Evolutionary conservation across 2,888 invertebrate species (phyloP).

Genomic region (Gortyna flavago): DNA sequence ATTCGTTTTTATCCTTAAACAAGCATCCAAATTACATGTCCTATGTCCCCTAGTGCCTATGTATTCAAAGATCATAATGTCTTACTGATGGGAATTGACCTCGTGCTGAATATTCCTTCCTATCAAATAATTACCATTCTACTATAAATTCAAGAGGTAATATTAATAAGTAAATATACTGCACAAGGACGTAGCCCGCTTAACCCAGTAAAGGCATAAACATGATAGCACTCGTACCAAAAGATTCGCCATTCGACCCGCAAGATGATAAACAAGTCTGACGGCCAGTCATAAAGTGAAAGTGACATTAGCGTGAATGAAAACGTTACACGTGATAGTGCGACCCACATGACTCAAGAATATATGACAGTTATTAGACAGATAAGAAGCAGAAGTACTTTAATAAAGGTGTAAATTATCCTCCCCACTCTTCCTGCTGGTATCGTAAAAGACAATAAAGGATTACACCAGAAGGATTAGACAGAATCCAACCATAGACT

Average conservation of each 20-base stretch:
- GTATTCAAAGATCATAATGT: neutral
- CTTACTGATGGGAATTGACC: neutral
- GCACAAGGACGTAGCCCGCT: slow-evolving; percentile 18
- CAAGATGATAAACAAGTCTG: slow-evolving; percentile 60
- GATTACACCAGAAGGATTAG: no score
- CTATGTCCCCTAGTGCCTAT: neutral
- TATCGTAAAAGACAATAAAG: neutral
- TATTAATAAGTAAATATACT: slow-evolving; percentile 12
- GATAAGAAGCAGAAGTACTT: slow-evolving; percentile 39
- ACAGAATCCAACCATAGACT: neutral
- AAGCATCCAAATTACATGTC: no score
- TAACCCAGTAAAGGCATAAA: slow-evolving; percentile 45
- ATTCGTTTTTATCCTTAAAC: neutral
- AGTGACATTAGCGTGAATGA: slow-evolving; percentile 63
- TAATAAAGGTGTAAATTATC: neutral
- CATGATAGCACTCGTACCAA: slow-evolving; percentile 33
- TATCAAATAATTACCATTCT: neutral
- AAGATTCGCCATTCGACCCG: slow-evolving; percentile 54
- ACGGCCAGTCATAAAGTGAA: slow-evolving; percentile 57
- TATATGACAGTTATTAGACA: slow-evolving; percentile 44
- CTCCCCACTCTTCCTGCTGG: neutral
- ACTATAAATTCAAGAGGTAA: slow-evolving; percentile 14
- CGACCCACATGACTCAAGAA: slow-evolving; percentile 51
- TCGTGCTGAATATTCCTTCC: neutral
- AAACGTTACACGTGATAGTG: slow-evolving; percentile 63